A percentile compares a stretch with the other conserved stretches of the same genome.
phyloP scores from a whole-genome alignment of 2,888 invertebrate species.

The Erannis defoliaria region DNA sequence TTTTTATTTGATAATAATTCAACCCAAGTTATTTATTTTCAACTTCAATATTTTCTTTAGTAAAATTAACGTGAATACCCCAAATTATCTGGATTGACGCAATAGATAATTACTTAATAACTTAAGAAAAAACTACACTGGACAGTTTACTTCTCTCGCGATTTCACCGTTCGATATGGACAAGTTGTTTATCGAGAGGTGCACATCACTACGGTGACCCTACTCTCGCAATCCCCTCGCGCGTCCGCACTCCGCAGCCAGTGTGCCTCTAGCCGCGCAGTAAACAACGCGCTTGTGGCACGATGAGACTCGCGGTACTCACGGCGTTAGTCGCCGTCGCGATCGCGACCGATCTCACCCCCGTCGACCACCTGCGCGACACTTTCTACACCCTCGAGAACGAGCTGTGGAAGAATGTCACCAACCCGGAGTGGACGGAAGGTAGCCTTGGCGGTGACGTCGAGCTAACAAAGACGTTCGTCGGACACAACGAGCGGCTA shows the following conservation, averaged over 20 bases:
- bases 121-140: no score
- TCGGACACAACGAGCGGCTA: slow-evolving; percentile 83
- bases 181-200: slow-evolving; percentile 28
- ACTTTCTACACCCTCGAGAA: slow-evolving; percentile 87
- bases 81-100: no score
- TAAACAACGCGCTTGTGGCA: slow-evolving; percentile 52
- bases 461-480: slow-evolving; percentile 86
- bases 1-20: no score
- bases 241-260: slow-evolving; percentile 52
- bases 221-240: slow-evolving; percentile 65
- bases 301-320: slow-evolving; percentile 73
- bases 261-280: slow-evolving; percentile 67
- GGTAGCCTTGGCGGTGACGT: slow-evolving; percentile 81
- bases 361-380: slow-evolving; percentile 87
- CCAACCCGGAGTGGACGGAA: slow-evolving; percentile 71
- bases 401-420: slow-evolving; percentile 79
- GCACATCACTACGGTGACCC: slow-evolving; percentile 66
- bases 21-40: neutral
- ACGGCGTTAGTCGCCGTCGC: slow-evolving; percentile 63
- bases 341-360: slow-evolving; percentile 65
- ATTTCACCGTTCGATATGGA: slow-evolving; percentile 38
- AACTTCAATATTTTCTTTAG: neutral
- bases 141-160: neutral
- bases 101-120: no score
- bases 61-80: no score